Conservation (phyloP, 2,113 vertebrate species). For the Anolis sagrei region DNA sequence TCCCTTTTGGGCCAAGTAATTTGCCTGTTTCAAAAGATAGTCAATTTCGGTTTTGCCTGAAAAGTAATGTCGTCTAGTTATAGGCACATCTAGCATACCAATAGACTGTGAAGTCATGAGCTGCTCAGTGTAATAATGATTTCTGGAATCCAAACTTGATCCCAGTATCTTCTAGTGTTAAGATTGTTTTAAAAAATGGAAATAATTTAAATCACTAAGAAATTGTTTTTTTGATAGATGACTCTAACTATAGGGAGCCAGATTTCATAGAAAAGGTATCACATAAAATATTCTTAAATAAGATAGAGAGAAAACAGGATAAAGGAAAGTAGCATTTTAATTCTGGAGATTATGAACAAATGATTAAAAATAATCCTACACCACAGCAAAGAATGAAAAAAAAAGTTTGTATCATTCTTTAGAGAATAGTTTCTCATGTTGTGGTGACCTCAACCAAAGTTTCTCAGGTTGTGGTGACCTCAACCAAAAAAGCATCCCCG, state of each 20-base stretch:
- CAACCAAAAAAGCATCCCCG: no score
- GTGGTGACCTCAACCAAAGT: no score
- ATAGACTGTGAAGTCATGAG: no score
- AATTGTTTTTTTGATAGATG: background rate
- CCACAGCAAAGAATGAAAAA: background rate
- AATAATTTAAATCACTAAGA: background rate
- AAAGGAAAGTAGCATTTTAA: background rate
- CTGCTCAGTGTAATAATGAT: background rate
- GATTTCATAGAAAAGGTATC: background rate
- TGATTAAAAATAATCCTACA: background rate
- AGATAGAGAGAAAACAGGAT: background rate
- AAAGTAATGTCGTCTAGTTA: no score
- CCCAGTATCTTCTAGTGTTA: background rate
- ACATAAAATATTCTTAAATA: background rate
- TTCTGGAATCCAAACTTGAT: background rate
- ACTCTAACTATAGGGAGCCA: background rate
- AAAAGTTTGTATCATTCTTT: no score
- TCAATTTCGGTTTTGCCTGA: no score
- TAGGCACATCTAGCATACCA: no score
- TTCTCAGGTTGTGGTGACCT: no score
- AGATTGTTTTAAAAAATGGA: background rate
- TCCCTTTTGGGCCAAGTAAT: no score
- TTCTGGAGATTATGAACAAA: background rate
- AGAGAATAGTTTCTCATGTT: no score
- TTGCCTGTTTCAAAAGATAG: no score